These are phyloP conservation scores for Anas platyrhynchos DNA, from an alignment of 2,113 vertebrate genomes.

Conservation along the genomic window DNA sequence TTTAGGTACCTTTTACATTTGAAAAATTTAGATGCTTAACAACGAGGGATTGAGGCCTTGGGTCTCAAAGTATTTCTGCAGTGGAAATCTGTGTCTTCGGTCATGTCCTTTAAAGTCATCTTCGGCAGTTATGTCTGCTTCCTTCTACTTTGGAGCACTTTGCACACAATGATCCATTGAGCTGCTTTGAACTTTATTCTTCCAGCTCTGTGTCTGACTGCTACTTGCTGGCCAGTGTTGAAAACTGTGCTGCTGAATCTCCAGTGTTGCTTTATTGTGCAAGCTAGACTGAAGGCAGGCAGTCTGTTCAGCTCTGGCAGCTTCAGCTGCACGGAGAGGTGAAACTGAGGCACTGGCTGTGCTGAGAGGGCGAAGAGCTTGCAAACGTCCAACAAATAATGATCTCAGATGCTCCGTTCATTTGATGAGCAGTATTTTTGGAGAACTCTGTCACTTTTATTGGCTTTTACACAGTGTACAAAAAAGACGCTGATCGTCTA, in stretches of 20 bases:
- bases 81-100: neutral
- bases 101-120: neutral
- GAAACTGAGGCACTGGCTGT: neutral
- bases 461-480: neutral
- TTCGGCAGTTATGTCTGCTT: neutral
- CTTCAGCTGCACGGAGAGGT: neutral
- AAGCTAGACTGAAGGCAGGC: neutral
- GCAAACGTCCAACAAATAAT: neutral
- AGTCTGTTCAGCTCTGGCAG: neutral
- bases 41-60: fast-evolving
- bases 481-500: neutral
- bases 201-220: neutral
- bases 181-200: neutral
- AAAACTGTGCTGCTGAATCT: neutral
- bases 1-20: fast-evolving
- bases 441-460: neutral
- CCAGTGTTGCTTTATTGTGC: neutral
- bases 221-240: neutral
- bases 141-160: neutral
- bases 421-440: neutral
- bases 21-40: neutral
- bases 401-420: neutral
- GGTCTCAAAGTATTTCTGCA: neutral
- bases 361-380: neutral
- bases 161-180: neutral